Base-by-base conservation (phyloP, 2,797 vertebrate species). In the Diceros bicornis region DNA sequence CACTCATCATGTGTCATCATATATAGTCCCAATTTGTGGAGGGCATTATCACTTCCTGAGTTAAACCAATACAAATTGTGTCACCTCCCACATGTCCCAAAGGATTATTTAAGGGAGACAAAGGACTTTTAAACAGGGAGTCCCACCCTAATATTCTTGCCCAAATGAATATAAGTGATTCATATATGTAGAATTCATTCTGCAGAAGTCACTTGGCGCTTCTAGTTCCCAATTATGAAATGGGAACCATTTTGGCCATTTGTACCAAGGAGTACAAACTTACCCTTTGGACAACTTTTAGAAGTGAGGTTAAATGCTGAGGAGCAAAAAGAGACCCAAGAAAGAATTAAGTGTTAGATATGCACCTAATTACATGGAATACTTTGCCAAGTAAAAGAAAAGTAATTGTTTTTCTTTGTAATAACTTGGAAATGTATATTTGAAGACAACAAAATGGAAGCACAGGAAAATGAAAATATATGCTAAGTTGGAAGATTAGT, bases 361-460 rank as follows among this genome's bases (percentile, higher is more conserved):
- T 6, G 14, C 32, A 59, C 18, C 13, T 17, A 32, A 64, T 84
- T 84, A 68, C 78, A 69, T 41, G 27, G 50, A 32, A 41, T 88
- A 37, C 13, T 81, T 68, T 72, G 29, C 27, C 81, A 91, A 52
- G 47, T 90, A 23, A 91, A 85, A 89, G 32, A 61, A 50, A 93
- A 90, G 64, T 21, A 57, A 32, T 37, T 61, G 1, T 93, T 95
- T 92, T 88, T 55, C 61, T 89, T 66, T 55, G 11, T 18, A 89
- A 55, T 84, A 75, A 87, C 71, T 81, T 92, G 23, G 52, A 95
- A 75, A 77, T 95, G 44, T 62, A 2, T 64, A 55, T 69, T 74
- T 93, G 52, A 52, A 91, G 77, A 68, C 12, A 57, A n/a, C 34
- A 89, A 89, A 81, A 55, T 34, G n/a, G 61, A 95, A 84, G 44